Conservation (phyloP, 2,888 invertebrate species). For the Eilema sororculum region DNA sequence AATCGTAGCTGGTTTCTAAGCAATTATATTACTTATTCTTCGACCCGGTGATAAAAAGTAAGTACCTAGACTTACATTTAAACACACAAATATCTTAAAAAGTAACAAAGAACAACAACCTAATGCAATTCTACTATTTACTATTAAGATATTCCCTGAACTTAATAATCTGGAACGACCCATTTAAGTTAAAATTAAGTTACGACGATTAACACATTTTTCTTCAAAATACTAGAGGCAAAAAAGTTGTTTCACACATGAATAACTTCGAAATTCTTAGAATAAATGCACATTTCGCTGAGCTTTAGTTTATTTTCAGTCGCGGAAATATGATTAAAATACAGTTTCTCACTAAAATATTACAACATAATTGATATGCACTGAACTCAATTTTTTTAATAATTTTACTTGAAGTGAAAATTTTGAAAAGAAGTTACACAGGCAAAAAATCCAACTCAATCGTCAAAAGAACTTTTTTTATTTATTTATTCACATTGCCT, state of each 20-base stretch:
- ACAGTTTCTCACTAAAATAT: background rate
- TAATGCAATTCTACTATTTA: no score
- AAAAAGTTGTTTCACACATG: background rate
- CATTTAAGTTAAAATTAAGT: slow-evolving; percentile 5
- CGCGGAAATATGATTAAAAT: slow-evolving; percentile 21
- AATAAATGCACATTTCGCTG: slow-evolving; percentile 14
- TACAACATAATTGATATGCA: background rate
- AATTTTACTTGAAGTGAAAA: background rate
- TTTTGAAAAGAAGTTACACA: background rate
- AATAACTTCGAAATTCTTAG: background rate
- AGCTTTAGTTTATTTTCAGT: slow-evolving; percentile 29
- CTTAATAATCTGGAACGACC: background rate
- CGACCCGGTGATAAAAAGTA: no score
- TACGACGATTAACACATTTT: background rate
- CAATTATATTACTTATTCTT: no score
- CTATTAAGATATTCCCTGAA: background rate
- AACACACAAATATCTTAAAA: no score
- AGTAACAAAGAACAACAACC: no score
- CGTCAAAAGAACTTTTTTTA: background rate
- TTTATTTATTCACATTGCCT: background rate
- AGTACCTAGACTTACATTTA: no score
- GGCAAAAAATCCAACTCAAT: background rate
- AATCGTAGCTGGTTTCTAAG: background rate
- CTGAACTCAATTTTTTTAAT: no score
- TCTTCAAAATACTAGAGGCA: background rate